Base-by-base conservation (phyloP, 1,140 invertebrate genomes). In the Drosophila lini region DNA sequence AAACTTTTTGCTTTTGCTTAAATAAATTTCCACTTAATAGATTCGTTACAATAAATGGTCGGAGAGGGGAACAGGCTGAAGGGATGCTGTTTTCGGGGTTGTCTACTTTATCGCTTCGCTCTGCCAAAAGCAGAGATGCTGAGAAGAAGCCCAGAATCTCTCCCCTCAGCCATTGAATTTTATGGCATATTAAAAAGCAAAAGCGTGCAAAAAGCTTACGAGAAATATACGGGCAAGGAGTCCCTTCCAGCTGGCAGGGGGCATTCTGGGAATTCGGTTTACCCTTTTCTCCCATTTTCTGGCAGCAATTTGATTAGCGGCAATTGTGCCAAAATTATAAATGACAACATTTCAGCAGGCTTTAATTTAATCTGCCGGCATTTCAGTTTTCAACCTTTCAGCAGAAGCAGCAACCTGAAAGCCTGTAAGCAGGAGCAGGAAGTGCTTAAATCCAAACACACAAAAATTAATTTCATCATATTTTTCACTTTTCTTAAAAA, bases 1-100 rank as follows among this genome's bases (percentile, higher is more conserved):
- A 79, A 65, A 52, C 22, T 79, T 52, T 45, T 63, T 77, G 44
- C 60, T 63, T 63, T 81, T 70, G 74, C 83, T 80, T 82, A 88
- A 86, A 86, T 86, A 86, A 86, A 86, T 86, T 88, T 86, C 83
- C 83, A 88, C 83, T 86, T 86, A 88, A 86, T 86, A 86, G 83
- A 86, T 86, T 88, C 80, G 83, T 88, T 85, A 81, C 68, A 83
- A 84, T 84, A 69, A 57, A 75, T 73, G 81, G 56, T 38, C 56
- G 42, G 53, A 38, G 42, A 13, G 16, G 59, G 34, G 44, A 7
- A 1, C 0, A 19, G 31, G 31, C 3, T 7, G 40, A 2, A 11
- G 36, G 50, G 52, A 40, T 70, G 68, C 78, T 67, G 57, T 79
- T 45, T 53, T 79, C 47, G 57, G 74, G 59, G 61, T 67, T 78